Evolutionary conservation across 2,888 invertebrate genomes (phyloP), one percentile per base, ranked within the genome.

Genomic region (Morpho achilles): DNA sequence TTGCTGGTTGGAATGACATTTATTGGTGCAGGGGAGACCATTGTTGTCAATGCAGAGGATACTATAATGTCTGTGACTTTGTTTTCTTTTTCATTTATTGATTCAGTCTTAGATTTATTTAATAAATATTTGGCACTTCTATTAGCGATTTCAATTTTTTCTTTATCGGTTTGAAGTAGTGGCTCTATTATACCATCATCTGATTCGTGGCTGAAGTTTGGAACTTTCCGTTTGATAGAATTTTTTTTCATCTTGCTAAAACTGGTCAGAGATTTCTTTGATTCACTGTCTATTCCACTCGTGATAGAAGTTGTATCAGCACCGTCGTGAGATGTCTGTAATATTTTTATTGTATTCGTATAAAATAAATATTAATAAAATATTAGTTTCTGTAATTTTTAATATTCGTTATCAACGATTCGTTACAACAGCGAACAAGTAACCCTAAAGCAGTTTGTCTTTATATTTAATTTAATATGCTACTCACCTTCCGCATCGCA

Each of bases 101-200:
- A 68, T 59, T 87, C 87, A 84, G 84, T 85, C 83, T 87, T 89
- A 51, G 76, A 70, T 79, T 83, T 86, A 64, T 78, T 73, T 62
- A 81, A 63, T 66, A 80, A 69, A 74, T 70, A 76, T 83, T 88
- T 88, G 82, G 86, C 87, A 86, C 84, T 82, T 77, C 74, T 81
- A 67, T 69, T 79, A 58, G 69, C 63, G 60, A 68, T 68, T 64
- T 80, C 80, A 16, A 66, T 57, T 63, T 77, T 79, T 50, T 81
- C 79, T 57, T 79, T 82, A 23, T 83, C 83, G 59, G 79, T 82
- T 70, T 85, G 82, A 40, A 91, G 71, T 22, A 91, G 73, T 22
- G 91, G 91, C 69, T 91, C 88, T 62, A 82, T 78, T 55, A 85
- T 87, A 39, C 82, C 76, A 56, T 91, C 89, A 50, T 90, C 89